Base-by-base conservation (phyloP, 2,888 invertebrate species). In the Pilophorus perplexus region DNA sequence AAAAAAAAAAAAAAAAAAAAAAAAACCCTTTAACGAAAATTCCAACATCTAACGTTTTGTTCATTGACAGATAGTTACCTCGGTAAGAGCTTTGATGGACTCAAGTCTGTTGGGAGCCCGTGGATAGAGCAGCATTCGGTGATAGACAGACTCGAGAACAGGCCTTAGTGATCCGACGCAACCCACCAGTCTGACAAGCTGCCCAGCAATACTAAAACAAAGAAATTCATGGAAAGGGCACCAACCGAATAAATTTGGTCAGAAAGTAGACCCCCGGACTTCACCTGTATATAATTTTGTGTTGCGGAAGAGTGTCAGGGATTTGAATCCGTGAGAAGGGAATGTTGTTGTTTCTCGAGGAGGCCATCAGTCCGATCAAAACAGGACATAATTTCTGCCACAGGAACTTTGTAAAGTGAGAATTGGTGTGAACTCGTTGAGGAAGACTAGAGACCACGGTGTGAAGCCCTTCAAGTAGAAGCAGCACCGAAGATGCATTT, bases 331-430 rank as follows among this genome's bases (percentile, higher is more conserved):
- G 20, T 72, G 74, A 55, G 87, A 86, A 69, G 54, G 85, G 85
- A 68, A 87, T 86, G 73, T 87, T 88, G 74, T 88, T 88, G 73
- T 90, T 90, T 59, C 90, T 83, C 0, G 94, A 94, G 6, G 93
- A 89, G 0, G 94, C 94, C 2, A 95, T 81, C 67, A 94, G 87
- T 0, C 90, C 88, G 65, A 95, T 88, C 70, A 95, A 79, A 0
- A 90, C 88, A 0, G 95, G 95, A 74, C 93, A 94, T 74, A 95
- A 89, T 74, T 92, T 88, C 77, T 94, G 93, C 95, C 95, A 92
- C 8, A 92, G 80, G 74, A 92, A 91, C 2, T 90, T 89, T 1
- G 90, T 90, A 75, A 92, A 92, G 77, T 92, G 91, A 0, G 86
- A 84, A 78, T 91, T 91, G 1, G 86, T 86, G 73, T 89, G 88